Base-by-base conservation (phyloP, 2,888 invertebrate species). In the Linhomoeus sp. region DNA sequence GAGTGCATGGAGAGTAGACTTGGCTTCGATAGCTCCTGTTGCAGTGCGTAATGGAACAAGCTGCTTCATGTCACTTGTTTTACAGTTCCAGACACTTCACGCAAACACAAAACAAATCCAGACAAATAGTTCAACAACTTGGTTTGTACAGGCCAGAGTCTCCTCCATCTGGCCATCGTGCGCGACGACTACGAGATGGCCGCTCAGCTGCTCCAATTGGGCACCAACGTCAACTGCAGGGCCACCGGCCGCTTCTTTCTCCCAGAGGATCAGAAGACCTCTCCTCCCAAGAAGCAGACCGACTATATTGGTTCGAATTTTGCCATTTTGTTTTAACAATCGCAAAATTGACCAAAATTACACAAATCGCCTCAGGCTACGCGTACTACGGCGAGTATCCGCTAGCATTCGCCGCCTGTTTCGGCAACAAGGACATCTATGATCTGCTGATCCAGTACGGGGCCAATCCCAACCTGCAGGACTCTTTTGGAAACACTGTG, bases 321-420 rank as follows among this genome's bases (percentile, higher is more conserved):
- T 17, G 20, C 24, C 43, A 42, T 24, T 41, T n/a, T 40, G n/a
- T 9, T 25, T 7, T 12, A 19, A n/a, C 14, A 45, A 20, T 22
- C 19, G 2, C 3, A 19, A 19, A 40, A 40, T 40, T 40, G 22
- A 17, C 12, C 22, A 14, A 12, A 40, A 29, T 29, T 9, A 5
- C 12, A 5, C 29, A 12, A 5, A 29, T 5, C 20, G 7, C 22
- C 39, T 19, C 54, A 70, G 94, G 92, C 1, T 73, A 90, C 56
- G 90, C 92, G 0, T 97, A 97, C 66, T 76, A 92, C 52, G 97
- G 97, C 0, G 94, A 97, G 66, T 92, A 85, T 65, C 92, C 94
- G 0, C 69, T 97, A 45, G 83, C 92, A 0, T 97, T 94, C 85
- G 85, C 92, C 0, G 92, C 92, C 0, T 92, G 92, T 66, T 84